phyloP scores from a whole-genome alignment of 2,888 invertebrate genomes.

The Rhodophaea formosa region DNA sequence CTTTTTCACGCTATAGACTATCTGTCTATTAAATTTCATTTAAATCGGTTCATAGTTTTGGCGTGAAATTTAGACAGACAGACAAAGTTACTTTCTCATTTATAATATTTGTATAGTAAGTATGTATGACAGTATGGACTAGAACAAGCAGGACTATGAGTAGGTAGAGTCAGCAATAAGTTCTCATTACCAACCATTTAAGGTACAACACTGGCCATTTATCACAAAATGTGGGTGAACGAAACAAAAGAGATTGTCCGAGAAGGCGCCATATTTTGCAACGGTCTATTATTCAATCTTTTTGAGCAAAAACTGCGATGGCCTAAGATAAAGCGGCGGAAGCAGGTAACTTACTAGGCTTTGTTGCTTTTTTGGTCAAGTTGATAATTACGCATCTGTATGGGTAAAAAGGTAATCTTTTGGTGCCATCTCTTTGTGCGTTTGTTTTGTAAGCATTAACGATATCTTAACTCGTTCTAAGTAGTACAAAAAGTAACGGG shows the following conservation, averaged over 20 bases:
- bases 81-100: no score
- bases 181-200: not conserved
- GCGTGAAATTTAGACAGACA: no score
- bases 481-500: no score
- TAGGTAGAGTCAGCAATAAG: not conserved
- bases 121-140: no score
- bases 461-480: no score
- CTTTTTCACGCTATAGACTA: no score
- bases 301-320: constrained; percentile 23
- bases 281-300: constrained; percentile 26
- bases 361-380: constrained; percentile 15
- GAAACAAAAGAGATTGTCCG: constrained; percentile 20
- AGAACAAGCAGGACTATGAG: not conserved
- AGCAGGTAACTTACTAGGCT: constrained; percentile 5
- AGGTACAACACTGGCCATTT: not conserved
- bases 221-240: constrained; percentile 15
- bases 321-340: constrained; percentile 18
- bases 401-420: constrained; percentile 13
- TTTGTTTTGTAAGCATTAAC: not conserved
- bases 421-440: constrained; percentile 12
- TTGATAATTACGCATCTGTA: constrained; percentile 1
- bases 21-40: no score
- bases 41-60: no score
- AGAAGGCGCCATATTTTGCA: constrained; percentile 20
- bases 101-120: no score